Evolutionary conservation across 2,113 vertebrate species (phyloP), one percentile per base, ranked within the genome.

Genomic region (Myrmecophaga tridactyla): DNA sequence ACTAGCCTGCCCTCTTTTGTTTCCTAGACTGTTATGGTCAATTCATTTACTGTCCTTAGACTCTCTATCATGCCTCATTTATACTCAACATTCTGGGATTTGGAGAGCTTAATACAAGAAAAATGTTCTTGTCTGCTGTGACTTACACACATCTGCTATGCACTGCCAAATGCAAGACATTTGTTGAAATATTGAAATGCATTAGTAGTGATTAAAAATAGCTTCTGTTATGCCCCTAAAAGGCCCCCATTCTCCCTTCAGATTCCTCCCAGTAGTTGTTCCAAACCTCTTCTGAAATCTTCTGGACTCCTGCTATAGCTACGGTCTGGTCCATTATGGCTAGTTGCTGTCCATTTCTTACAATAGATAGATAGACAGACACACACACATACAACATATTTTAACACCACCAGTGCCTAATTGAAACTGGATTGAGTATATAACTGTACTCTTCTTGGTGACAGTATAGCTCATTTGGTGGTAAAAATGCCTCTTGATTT

Each of bases 21-120:
- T 39, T 21, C 36, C 23, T 76, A 53, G 23, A 36, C 91, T n/a
- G 60, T 67, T 85, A 23, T 48, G 41, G 29, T 86, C 76, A 93
- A 92, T 95, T 94, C 39, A 94, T 77, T 88, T 89, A 34, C 43
- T 93, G 41, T 90, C 53, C 75, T 95, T 87, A 72, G 70, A 76
- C 14, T 92, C 25, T 90, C 51, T 93, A 36, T 13, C 48, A 29
- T 84, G 58, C 1, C 56, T 56, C 39, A 86, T 25, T 76, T 63
- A 21, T 31, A 4, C 25, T 65, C 51, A 3, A 53, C 3, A 89
- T 81, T 73, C 25, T 23, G 60, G 14, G 39, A 95, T 83, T 63
- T 83, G 15, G 12, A 56, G 34, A 92, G 6, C 90, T 89, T 69
- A n/a, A 29, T 31, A 29, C 0, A 43, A 89, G 56, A 82, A 90